Conservation (phyloP, 35 echinoderm and acorn worm species). For the Apostichopus californicus region DNA sequence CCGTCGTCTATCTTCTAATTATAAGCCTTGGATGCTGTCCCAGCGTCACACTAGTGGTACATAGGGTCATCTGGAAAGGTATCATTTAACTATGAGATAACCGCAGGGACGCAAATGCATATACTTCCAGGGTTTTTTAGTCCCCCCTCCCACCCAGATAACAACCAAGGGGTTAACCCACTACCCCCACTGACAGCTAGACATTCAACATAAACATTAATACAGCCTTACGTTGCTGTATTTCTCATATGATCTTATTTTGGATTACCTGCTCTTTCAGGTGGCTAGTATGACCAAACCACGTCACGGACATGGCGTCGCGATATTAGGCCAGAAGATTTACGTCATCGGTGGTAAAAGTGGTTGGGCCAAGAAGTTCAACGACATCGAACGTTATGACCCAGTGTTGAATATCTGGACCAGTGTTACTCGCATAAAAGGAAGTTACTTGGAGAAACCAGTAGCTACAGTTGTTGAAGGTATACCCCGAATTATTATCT, state of each 20-base stretch:
- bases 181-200: too few species aligned
- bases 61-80: too few species aligned
- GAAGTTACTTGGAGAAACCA: constrained; percentile 91
- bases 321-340: constrained; percentile 81
- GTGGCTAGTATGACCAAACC: constrained; percentile 95
- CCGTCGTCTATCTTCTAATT: too few species aligned
- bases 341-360: constrained; percentile 95
- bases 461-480: constrained; percentile 73
- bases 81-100: too few species aligned
- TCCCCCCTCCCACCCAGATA: too few species aligned
- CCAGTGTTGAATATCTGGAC: constrained; percentile 79
- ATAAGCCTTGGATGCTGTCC: too few species aligned
- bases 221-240: too few species aligned
- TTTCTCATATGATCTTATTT: background rate
- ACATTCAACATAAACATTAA: too few species aligned
- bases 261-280: background rate
- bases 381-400: constrained; percentile 95
- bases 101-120: too few species aligned
- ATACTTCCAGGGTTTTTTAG: too few species aligned
- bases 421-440: constrained; percentile 81
- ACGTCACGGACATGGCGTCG: constrained; percentile 80
- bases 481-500: background rate
- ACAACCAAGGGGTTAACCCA: too few species aligned
- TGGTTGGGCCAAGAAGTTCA: constrained; percentile 90
- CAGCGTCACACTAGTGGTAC: too few species aligned